phyloP scores from a whole-genome alignment of 2,113 vertebrate genomes.

The Menura novaehollandiae region DNA sequence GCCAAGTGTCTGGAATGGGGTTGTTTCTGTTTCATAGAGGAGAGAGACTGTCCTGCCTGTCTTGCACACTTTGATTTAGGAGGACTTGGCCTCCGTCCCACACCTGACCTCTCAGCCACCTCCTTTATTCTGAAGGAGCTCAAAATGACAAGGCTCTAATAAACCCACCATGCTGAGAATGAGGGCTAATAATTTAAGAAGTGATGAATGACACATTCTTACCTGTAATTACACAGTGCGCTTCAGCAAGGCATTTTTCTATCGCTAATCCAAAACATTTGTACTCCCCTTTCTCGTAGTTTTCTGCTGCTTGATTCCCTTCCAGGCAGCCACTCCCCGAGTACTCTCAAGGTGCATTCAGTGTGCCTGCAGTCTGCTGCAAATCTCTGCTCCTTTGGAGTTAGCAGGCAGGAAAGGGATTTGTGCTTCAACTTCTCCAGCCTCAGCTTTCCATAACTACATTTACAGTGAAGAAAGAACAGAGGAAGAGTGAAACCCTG shows the following conservation, averaged over 20 bases:
- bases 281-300: not conserved
- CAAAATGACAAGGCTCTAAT: not conserved
- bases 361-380: not conserved
- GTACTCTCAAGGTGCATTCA: not conserved
- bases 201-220: slow-evolving; percentile 12
- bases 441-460: not conserved
- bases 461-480: not conserved
- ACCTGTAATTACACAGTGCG: not conserved
- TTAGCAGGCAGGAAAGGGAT: not conserved
- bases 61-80: not conserved
- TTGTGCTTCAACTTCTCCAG: not conserved
- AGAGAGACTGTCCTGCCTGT: not conserved
- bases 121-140: not conserved
- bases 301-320: not conserved
- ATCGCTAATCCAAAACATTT: not conserved
- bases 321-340: not conserved
- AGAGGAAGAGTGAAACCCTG: not conserved
- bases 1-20: not conserved
- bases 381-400: not conserved
- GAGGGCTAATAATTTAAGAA: not conserved
- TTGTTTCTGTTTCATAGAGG: not conserved
- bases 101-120: not conserved
- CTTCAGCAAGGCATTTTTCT: not conserved
- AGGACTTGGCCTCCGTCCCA: not conserved
- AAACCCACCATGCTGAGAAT: not conserved